These are phyloP conservation scores for Actenoides hombroni DNA, from an alignment of 2,113 vertebrate genomes.

Conservation along the genomic window DNA sequence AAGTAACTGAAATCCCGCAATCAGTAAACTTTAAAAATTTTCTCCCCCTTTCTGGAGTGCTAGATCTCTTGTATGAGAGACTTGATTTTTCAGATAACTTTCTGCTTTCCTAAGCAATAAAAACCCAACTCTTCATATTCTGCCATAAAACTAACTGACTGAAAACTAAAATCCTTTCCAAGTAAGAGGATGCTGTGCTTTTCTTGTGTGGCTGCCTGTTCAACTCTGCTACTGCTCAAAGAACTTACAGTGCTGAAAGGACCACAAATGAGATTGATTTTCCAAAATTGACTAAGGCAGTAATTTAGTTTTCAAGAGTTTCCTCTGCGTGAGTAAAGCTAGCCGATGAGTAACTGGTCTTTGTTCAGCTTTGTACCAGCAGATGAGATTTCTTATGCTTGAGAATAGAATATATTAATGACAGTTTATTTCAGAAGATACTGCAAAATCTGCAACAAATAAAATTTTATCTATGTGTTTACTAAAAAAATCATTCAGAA, in stretches of 20 bases:
- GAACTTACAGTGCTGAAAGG: background rate
- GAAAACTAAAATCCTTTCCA: background rate
- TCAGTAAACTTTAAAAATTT: background rate
- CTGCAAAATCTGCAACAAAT: background rate
- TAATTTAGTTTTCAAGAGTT: background rate
- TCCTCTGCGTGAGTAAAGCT: background rate
- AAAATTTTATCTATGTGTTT: background rate
- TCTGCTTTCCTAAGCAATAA: background rate
- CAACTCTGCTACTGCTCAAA: background rate
- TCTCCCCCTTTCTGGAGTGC: background rate
- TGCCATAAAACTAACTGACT: background rate
- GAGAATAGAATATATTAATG: background rate
- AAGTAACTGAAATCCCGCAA: background rate
- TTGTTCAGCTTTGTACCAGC: background rate
- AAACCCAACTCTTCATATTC: rapidly evolving
- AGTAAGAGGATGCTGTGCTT: background rate
- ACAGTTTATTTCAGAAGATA: background rate
- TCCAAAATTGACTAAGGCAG: background rate
- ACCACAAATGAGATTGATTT: background rate
- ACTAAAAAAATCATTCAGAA: background rate
- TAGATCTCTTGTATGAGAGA: background rate
- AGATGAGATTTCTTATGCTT: background rate
- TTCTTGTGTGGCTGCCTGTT: background rate
- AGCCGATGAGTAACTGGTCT: background rate
- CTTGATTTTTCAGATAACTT: background rate